Conservation (phyloP, 2,888 invertebrate genomes). For the Drosophila paranaensis region DNA sequence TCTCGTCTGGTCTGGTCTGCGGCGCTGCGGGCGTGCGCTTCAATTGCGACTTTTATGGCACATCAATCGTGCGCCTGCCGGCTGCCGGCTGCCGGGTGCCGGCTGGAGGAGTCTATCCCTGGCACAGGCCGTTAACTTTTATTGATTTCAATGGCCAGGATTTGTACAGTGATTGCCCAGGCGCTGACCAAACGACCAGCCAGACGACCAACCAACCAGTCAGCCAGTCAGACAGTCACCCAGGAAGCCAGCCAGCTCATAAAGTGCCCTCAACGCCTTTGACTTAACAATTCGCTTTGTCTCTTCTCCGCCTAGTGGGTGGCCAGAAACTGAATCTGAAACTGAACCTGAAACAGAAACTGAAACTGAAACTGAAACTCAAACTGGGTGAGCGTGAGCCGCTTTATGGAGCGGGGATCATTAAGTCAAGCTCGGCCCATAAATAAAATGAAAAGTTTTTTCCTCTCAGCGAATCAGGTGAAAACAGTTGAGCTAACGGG, state of each 20-base stretch:
- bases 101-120: constrained; percentile 5
- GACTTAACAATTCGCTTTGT: constrained; percentile 80
- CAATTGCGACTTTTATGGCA: constrained; percentile 81
- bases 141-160: constrained; percentile 82
- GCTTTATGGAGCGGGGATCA: constrained; percentile 60
- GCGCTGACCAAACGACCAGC: constrained; percentile 40
- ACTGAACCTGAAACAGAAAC: neutral
- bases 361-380: constrained; percentile 1
- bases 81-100: neutral
- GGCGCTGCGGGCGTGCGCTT: constrained; percentile 76
- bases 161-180: constrained; percentile 78
- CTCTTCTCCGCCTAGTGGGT: constrained; percentile 32
- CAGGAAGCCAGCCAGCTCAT: constrained; percentile 45
- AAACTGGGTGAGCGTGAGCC: constrained; percentile 23
- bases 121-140: constrained; percentile 82
- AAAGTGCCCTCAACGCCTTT: constrained; percentile 81
- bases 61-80: constrained; percentile 68
- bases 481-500: constrained; percentile 5
- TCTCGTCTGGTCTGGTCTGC: constrained; percentile 46
- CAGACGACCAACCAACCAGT: constrained; percentile 9
- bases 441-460: constrained; percentile 74
- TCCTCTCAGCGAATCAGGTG: constrained; percentile 34
- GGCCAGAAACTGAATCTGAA: constrained; percentile 3
- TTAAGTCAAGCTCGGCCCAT: constrained; percentile 82
- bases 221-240: constrained; percentile 25